These are phyloP conservation scores for Oxyteleia sp. DNA, from an alignment of 2,888 invertebrate species.

Conservation along the genomic window DNA sequence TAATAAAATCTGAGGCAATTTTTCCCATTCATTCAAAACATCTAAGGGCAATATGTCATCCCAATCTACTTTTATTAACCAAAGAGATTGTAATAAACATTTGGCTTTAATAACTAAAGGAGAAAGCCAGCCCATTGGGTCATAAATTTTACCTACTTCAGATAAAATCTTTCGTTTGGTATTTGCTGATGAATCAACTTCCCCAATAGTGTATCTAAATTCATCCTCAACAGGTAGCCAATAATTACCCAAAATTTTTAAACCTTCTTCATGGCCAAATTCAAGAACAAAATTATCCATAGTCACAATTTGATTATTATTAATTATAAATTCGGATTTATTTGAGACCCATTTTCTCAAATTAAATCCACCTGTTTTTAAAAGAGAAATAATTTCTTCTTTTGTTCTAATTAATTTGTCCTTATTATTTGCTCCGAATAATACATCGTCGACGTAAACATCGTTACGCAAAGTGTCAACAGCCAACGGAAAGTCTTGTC, in stretches of 20 bases:
- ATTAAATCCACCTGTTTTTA: neutral
- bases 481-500: neutral
- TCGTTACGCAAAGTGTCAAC: neutral
- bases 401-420: neutral
- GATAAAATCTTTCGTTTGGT: constrained; percentile 3
- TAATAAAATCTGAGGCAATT: too few species aligned
- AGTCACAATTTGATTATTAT: too few species aligned
- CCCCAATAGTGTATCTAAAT: too few species aligned
- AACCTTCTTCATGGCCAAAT: too few species aligned
- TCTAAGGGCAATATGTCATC: too few species aligned
- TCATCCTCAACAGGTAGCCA: neutral
- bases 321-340: too few species aligned
- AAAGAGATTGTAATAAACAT: neutral
- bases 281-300: too few species aligned
- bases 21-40: too few species aligned
- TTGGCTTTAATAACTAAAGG: neutral
- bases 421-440: neutral
- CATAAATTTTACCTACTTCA: neutral
- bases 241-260: neutral
- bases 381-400: neutral
- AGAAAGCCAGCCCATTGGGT: constrained; percentile 3
- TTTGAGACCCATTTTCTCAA: neutral
- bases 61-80: neutral
- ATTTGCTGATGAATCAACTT: too few species aligned
- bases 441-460: neutral